These are phyloP conservation scores for Synanthedon andrenaeformis DNA, from an alignment of 2,888 invertebrate species.

Conservation along the genomic window DNA sequence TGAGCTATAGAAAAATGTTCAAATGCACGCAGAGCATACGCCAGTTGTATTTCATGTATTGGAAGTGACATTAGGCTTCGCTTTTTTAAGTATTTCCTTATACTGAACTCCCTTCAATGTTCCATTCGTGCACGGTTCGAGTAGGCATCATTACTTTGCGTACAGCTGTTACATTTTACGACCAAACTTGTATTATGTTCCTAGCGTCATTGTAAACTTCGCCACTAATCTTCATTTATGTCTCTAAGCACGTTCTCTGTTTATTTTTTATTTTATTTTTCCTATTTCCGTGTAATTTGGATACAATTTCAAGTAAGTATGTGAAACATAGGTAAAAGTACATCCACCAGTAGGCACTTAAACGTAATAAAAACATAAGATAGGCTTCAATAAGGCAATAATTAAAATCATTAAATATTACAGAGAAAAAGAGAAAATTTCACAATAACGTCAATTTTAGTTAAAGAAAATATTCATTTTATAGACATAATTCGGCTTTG, in stretches of 20 bases:
- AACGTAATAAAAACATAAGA: too few relatives aligned
- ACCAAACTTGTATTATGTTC: constrained; percentile 55
- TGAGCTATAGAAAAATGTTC: constrained; percentile 1
- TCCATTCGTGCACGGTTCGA: constrained; percentile 33
- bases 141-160: constrained; percentile 47
- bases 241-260: constrained; percentile 11
- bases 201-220: constrained; percentile 45
- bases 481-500: too few relatives aligned
- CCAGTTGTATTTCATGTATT: constrained; percentile 28
- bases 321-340: too few relatives aligned
- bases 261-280: constrained; percentile 9
- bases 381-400: too few relatives aligned
- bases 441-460: too few relatives aligned
- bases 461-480: too few relatives aligned
- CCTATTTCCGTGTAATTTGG: constrained; percentile 1
- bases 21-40: constrained; percentile 12
- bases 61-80: constrained; percentile 26
- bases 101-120: constrained; percentile 37
- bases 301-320: too few relatives aligned
- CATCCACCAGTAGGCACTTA: too few relatives aligned
- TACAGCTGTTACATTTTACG: constrained; percentile 63
- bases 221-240: constrained; percentile 34
- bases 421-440: too few relatives aligned
- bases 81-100: constrained; percentile 33
- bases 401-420: too few relatives aligned